Percentiles rank a stretch among this genome's conserved stretches.
Conservation (phyloP, 2,113 vertebrate genomes). For the Ginglymostoma cirratum region DNA sequence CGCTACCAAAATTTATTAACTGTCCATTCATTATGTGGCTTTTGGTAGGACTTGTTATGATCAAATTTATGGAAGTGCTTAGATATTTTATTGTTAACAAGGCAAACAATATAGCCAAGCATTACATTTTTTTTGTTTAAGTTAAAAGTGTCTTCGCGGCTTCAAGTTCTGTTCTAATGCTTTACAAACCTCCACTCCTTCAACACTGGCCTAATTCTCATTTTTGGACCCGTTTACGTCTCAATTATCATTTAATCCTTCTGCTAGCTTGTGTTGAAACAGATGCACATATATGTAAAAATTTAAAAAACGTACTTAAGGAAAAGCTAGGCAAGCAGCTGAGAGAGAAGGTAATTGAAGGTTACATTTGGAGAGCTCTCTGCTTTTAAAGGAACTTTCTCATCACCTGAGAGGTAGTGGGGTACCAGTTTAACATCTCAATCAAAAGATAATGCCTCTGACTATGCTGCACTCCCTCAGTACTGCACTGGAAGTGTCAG, state of each 20-base stretch:
- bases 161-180: background rate
- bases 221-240: background rate
- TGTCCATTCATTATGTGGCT: background rate
- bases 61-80: background rate
- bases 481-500: too few relatives aligned
- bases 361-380: too few relatives aligned
- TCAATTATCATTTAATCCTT: background rate
- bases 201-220: background rate
- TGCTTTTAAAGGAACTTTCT: too few relatives aligned
- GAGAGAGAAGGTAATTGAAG: too few relatives aligned
- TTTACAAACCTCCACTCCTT: background rate
- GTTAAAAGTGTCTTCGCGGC: too few relatives aligned
- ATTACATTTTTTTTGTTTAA: background rate
- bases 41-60: background rate
- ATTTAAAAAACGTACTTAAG: too few relatives aligned
- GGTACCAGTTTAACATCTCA: too few relatives aligned
- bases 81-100: background rate
- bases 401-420: too few relatives aligned
- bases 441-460: too few relatives aligned
- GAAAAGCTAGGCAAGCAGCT: background rate
- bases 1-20: background rate
- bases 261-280: background rate
- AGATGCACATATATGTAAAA: too few relatives aligned
- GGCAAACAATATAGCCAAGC: background rate
- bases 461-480: too few relatives aligned